phyloP scores from a whole-genome alignment of 1,140 invertebrate genomes.

The Drosophila ogumai region DNA sequence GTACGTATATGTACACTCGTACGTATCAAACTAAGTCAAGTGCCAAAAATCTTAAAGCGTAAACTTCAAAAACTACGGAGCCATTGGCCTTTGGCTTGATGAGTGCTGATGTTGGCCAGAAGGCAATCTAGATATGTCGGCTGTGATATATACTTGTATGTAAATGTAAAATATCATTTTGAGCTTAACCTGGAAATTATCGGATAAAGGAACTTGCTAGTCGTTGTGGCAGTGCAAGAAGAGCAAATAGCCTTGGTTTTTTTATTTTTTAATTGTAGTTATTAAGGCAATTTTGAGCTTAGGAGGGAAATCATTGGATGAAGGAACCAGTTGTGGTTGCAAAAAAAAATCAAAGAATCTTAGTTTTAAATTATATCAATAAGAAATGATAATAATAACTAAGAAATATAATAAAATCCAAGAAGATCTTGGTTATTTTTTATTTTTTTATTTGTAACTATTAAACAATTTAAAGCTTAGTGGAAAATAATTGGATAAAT shows the following conservation, averaged over 20 bases:
- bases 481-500: too few species aligned
- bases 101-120: conserved; percentile 22
- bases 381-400: too few species aligned
- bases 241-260: not conserved
- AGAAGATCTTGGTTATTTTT: not conserved
- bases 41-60: conserved; percentile 69
- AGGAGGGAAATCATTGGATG: not conserved
- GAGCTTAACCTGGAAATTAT: not conserved
- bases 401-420: too few species aligned
- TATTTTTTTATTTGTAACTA: not conserved
- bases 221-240: not conserved
- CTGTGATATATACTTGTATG: not conserved
- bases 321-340: not conserved
- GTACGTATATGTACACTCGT: conserved; percentile 25
- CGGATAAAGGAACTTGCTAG: not conserved
- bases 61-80: conserved; percentile 36
- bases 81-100: conserved; percentile 37
- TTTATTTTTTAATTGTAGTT: not conserved
- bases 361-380: too few species aligned
- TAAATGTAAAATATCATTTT: not conserved
- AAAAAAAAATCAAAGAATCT: too few species aligned
- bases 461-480: not conserved
- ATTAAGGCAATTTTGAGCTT: not conserved
- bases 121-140: conserved; percentile 25
- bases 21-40: conserved; percentile 58